Base-by-base conservation (phyloP, 2,888 invertebrate genomes). In the Thysanoteuthis rhombus region DNA sequence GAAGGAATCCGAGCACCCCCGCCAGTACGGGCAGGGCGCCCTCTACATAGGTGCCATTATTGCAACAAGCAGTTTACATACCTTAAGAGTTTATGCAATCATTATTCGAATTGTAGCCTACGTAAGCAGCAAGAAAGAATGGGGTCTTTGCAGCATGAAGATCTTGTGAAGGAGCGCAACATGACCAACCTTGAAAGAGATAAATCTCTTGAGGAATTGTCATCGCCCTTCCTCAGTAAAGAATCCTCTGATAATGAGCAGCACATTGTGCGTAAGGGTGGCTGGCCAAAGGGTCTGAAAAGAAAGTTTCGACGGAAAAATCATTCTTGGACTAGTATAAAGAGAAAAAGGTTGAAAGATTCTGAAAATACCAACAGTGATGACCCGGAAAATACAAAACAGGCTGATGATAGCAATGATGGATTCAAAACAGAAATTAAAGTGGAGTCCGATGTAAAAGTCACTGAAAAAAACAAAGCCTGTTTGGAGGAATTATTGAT, bases 41-140 rank as follows among this genome's bases (percentile, higher is more conserved):
- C 94, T 10, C 95, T 95, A 93, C 96, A 96, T 93, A 94, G 94
- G 93, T 97, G 97, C 94, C 95, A 95, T 40, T 96, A 97, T 94
- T 97, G 97, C 94, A 94, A 94, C 52, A 96, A 96, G 90, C 95
- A 96, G 47, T 97, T 97, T 95, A 96, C 96, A 10, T 97, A 97
- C 94, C 94, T 96, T 40, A 96, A 97, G 93, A 97, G 96, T 94
- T 95, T 97, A 52, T 95, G 96, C 45, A 97, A 97, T 94, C 97
- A 97, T 94, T 96, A 96, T 93, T 95, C 95, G 45, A 96, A 96
- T 90, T 97, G 97, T 94, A 94, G 95, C 12, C 95, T 96, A 39
- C 95, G 96, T 93, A 96, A 95, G 93, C 94, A 96, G 12, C 95
- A 94, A 89, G 93, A 94, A 38, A 94, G 95, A 39, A 95, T 94